phyloP scores from a whole-genome alignment of 2,888 invertebrate species.

The Himalopsyche japonica region DNA sequence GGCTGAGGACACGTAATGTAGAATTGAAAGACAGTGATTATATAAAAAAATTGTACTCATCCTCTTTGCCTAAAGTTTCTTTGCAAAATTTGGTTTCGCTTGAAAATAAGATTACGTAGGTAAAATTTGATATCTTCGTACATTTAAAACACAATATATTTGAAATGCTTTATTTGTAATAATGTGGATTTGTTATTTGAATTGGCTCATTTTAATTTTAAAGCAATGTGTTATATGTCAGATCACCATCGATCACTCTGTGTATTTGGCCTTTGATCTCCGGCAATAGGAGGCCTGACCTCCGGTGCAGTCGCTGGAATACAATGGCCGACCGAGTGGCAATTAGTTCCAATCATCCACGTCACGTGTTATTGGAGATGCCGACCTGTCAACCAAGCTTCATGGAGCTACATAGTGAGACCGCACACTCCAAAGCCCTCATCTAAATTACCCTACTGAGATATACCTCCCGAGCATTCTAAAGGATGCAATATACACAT shows the following conservation, averaged over 20 bases:
- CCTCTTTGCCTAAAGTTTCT: too few relatives aligned
- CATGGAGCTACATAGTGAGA: not conserved
- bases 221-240: not conserved
- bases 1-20: too few relatives aligned
- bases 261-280: not conserved
- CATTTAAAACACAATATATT: too few relatives aligned
- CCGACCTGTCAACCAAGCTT: not conserved
- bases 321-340: constrained; percentile 23
- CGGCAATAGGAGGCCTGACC: not conserved
- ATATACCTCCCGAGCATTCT: not conserved
- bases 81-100: too few relatives aligned
- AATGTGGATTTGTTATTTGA: too few relatives aligned
- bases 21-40: too few relatives aligned
- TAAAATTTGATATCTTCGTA: too few relatives aligned
- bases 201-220: too few relatives aligned
- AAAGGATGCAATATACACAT: not conserved
- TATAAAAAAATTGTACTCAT: too few relatives aligned
- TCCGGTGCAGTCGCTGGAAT: not conserved
- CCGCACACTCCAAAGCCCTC: not conserved
- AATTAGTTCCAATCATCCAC: constrained; percentile 34
- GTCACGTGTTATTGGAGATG: not conserved
- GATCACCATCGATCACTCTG: not conserved
- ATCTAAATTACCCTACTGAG: not conserved
- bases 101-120: too few relatives aligned
- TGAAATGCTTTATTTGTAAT: too few relatives aligned